These are phyloP conservation scores for Hermaeophaga mercurialis DNA, from an alignment of 2,888 invertebrate genomes.

Conservation along the genomic window DNA sequence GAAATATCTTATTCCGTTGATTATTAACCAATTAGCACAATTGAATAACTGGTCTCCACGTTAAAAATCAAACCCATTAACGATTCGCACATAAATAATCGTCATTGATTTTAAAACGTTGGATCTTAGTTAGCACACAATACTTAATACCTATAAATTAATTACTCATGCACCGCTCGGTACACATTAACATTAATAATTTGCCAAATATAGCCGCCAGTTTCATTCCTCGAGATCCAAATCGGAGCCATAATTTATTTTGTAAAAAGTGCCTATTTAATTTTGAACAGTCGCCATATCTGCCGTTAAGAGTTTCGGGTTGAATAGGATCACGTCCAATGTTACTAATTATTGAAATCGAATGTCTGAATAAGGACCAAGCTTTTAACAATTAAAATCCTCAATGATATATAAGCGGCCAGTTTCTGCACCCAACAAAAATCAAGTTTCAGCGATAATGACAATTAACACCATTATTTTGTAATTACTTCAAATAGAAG, in stretches of 20 bases:
- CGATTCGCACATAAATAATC: conserved; percentile 35
- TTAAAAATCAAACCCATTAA: conserved; percentile 16
- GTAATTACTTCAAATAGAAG: no score
- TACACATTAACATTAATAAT: conserved; percentile 39
- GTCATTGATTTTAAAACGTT: conserved; percentile 23
- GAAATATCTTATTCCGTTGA: no score
- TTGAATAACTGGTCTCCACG: neutral
- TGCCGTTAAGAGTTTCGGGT: neutral
- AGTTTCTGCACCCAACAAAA: no score
- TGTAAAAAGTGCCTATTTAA: conserved; percentile 20
- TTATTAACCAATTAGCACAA: neutral
- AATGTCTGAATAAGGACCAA: neutral
- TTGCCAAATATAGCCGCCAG: conserved; percentile 33
- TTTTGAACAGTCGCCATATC: conserved; percentile 2
- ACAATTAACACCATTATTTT: no score
- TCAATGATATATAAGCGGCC: no score
- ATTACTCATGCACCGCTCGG: conserved; percentile 37
- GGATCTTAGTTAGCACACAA: conserved; percentile 42
- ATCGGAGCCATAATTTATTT: conserved; percentile 22
- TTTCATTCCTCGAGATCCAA: conserved; percentile 23
- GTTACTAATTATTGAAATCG: conserved; percentile 13
- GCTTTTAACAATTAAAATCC: no score
- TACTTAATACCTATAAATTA: conserved; percentile 43
- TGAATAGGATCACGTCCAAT: conserved; percentile 11
- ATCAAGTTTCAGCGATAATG: no score